Evolutionary conservation across 2,888 invertebrate species (phyloP).

Genomic region (Muschampia plurimacula): DNA sequence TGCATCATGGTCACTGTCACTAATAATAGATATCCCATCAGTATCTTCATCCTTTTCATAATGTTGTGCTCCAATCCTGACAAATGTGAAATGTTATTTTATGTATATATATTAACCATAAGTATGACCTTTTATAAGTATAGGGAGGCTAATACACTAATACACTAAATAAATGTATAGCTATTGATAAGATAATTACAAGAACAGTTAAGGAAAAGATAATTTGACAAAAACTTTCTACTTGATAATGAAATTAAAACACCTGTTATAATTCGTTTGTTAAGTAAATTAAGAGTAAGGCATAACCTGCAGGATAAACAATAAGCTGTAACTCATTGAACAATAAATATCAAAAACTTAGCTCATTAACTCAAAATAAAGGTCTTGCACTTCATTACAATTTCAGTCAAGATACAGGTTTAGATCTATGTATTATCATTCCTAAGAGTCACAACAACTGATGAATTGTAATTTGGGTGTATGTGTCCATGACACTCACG

Average conservation of each 20-base stretch:
- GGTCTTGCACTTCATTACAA: too few species aligned
- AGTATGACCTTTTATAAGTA: not conserved
- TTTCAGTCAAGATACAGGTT: too few species aligned
- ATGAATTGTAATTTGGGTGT: too few species aligned
- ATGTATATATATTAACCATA: not conserved
- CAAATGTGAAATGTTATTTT: not conserved
- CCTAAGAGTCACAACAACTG: too few species aligned
- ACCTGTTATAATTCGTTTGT: too few species aligned
- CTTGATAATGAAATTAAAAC: not conserved
- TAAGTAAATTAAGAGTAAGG: too few species aligned
- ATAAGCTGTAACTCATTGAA: too few species aligned
- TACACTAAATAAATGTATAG: not conserved
- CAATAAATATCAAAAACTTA: too few species aligned
- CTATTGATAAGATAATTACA: not conserved
- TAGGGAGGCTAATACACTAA: not conserved
- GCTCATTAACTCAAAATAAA: too few species aligned
- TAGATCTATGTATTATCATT: too few species aligned
- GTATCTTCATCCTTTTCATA: conserved; percentile 80
- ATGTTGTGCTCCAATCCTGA: conserved; percentile 56
- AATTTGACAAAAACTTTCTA: not conserved
- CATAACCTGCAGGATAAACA: too few species aligned
- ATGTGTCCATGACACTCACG: too few species aligned
- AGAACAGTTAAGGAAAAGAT: not conserved
- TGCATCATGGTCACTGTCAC: conserved; percentile 77
- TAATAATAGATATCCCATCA: conserved; percentile 82